Conservation (phyloP, 2,113 vertebrate genomes). For the Anseranas semipalmata region DNA sequence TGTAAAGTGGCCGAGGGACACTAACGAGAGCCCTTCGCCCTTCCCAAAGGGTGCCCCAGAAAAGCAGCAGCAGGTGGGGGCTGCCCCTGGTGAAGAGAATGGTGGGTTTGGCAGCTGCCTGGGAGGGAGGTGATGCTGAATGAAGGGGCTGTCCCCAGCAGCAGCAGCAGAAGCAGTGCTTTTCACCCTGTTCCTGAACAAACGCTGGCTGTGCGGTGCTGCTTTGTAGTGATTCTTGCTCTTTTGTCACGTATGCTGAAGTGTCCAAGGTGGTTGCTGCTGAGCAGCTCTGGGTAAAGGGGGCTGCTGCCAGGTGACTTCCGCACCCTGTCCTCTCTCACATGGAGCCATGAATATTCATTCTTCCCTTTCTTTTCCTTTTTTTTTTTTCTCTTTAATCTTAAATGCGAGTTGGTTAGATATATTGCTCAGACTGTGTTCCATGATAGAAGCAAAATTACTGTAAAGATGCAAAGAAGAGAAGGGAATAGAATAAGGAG, state of each 20-base stretch:
- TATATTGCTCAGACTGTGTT: neutral
- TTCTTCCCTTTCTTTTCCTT: neutral
- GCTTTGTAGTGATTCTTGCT: fast-evolving
- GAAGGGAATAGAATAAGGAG: neutral
- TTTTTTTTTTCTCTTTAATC: neutral
- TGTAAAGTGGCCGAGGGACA: fast-evolving
- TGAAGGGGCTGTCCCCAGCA: neutral
- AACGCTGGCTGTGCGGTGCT: neutral
- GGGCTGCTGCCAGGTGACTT: neutral
- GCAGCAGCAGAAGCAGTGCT: neutral
- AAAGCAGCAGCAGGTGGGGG: neutral
- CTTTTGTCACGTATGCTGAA: fast-evolving
- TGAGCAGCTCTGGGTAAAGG: neutral
- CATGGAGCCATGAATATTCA: neutral
- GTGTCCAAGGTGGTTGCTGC: neutral
- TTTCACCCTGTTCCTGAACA: neutral
- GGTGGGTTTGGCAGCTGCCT: fast-evolving
- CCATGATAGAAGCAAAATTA: neutral
- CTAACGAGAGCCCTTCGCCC: neutral
- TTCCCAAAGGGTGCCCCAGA: fast-evolving
- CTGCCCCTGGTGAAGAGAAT: neutral
- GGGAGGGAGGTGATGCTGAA: fast-evolving
- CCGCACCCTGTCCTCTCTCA: neutral
- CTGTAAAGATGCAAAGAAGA: neutral
- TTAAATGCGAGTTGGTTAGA: neutral